Evolutionary conservation across 2,888 invertebrate genomes (phyloP).

Genomic region (Microctonus brassicae): DNA sequence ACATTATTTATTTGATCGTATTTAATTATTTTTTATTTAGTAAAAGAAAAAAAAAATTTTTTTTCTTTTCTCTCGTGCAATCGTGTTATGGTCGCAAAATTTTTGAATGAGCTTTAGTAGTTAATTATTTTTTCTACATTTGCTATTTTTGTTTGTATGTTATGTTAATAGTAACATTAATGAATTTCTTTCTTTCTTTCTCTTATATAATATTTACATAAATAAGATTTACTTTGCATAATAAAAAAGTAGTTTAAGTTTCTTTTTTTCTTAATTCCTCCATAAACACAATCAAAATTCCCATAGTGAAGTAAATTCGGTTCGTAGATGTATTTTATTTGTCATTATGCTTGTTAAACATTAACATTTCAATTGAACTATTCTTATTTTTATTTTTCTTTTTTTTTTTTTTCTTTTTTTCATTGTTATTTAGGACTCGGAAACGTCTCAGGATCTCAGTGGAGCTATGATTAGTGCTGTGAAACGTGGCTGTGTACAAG

Average conservation of each 20-base stretch:
- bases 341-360: not conserved
- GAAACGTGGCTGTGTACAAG: slow-evolving; percentile 66
- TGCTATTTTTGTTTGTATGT: slow-evolving; percentile 37
- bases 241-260: slow-evolving; percentile 40
- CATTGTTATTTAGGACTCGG: slow-evolving; percentile 59
- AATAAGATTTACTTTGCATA: slow-evolving; percentile 40
- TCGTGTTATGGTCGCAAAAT: not conserved
- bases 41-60: no score
- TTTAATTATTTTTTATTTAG: slow-evolving; percentile 39
- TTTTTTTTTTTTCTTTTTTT: slow-evolving; percentile 26
- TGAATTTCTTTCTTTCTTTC: slow-evolving; percentile 42
- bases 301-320: not conserved
- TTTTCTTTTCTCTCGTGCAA: slow-evolving; percentile 40
- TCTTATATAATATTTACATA: slow-evolving; percentile 45
- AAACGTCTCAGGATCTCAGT: slow-evolving; percentile 65
- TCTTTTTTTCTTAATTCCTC: slow-evolving; percentile 19
- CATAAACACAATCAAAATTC: not conserved
- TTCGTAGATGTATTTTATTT: not conserved
- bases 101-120: not conserved
- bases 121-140: not conserved
- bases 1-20: slow-evolving; percentile 46
- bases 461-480: slow-evolving; percentile 67
- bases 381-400: not conserved
- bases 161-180: slow-evolving; percentile 50
- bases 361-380: not conserved